These are phyloP conservation scores for Brachionus angularis DNA, from an alignment of 1,140 invertebrate species.

Conservation along the genomic window DNA sequence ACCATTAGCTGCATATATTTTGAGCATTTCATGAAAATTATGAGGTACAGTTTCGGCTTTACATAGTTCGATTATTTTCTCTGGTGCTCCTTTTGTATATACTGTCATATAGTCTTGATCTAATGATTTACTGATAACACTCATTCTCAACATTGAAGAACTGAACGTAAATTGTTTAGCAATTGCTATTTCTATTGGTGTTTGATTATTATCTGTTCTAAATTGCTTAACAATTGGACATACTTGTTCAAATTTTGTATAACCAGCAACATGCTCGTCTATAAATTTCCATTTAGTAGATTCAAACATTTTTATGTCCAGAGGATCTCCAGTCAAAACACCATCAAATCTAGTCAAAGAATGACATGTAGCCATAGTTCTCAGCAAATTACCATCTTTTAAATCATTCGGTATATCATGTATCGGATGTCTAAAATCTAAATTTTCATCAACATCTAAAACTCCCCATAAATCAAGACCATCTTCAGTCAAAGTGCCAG, in stretches of 20 bases:
- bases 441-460: slow-evolving; percentile 60
- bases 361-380: slow-evolving; percentile 76
- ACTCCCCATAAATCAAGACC: slow-evolving; percentile 85
- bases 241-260: slow-evolving; percentile 59
- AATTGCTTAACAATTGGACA: slow-evolving; percentile 23
- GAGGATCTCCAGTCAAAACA: slow-evolving; percentile 77
- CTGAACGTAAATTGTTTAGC: slow-evolving; percentile 88
- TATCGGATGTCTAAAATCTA: slow-evolving; percentile 18
- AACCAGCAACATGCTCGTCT: slow-evolving; percentile 66
- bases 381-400: slow-evolving; percentile 45
- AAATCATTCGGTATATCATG: background rate
- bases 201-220: slow-evolving; percentile 64
- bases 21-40: slow-evolving; percentile 54
- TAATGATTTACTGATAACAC: slow-evolving; percentile 72
- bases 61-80: slow-evolving; percentile 72
- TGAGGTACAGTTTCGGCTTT: slow-evolving; percentile 50
- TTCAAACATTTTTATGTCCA: slow-evolving; percentile 76
- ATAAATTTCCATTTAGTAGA: slow-evolving; percentile 67
- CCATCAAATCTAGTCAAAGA: slow-evolving; percentile 79
- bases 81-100: slow-evolving; percentile 88
- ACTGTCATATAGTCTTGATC: slow-evolving; percentile 68
- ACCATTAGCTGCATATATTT: slow-evolving; percentile 58
- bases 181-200: slow-evolving; percentile 67
- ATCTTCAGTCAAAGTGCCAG: slow-evolving; percentile 88
- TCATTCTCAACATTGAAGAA: slow-evolving; percentile 80